Evolutionary conservation across 1,140 invertebrate species (phyloP), one percentile per base, ranked within the genome.

Genomic region (Caenorhabditis briggsae): DNA sequence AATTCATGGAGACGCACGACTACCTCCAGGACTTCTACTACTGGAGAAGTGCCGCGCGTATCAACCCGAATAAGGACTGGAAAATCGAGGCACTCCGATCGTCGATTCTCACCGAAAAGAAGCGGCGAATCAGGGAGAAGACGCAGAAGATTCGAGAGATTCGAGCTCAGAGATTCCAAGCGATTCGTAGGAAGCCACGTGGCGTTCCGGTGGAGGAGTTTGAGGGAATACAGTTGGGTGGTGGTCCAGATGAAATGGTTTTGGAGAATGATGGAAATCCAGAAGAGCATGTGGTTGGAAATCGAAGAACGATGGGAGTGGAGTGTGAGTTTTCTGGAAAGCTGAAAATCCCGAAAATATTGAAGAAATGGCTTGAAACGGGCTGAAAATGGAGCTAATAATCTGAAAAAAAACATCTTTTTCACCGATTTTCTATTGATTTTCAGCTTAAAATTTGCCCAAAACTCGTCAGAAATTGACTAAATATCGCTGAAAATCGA

Each of bases 31-130:
- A 78, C 50, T 14, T 53, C 20, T 78, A 78, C 20, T 78, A 78
- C n/a, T 78, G 70, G 70, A 78, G 70, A 78, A 78, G 70, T 53
- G 70, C 70, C 18, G 70, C 70, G 8, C 70, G 70, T 50, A 78
- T 78, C 7, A 78, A 78, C 50, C 70, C 70, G 46, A 23, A 23
- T 20, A 78, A 78, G 46, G 70, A 78, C n/a, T 78, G 70, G 70
- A 78, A 78, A n/a, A n/a, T 78, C 7, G 70, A 78, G 18, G 25
- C 70, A n/a, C 46, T 78, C 3, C 43, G 70, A 8, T 5, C 46
- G 12, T 12, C 70, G 9, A 78, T 78, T 78, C 46, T 78, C 2
- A 12, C 46, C 1, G 70, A 78, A 33, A 78, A 78, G 20, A 78
- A 78, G 33, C 46, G 70, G 23, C 2, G 70, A 23, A 11, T 20